phyloP scores from a whole-genome alignment of 2,888 invertebrate genomes.

The Helicoverpa assulta region DNA sequence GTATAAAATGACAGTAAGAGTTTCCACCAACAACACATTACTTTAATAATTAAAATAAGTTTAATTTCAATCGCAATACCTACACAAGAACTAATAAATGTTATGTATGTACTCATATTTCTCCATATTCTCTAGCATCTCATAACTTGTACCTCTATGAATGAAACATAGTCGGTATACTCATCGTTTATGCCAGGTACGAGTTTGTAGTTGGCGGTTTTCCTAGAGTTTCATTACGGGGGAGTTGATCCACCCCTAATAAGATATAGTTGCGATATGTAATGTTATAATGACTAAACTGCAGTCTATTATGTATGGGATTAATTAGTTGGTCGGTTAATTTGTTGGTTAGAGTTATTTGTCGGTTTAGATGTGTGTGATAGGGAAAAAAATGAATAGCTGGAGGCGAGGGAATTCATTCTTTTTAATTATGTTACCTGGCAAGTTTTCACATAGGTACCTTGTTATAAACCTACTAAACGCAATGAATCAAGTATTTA shows the following conservation, averaged over 20 bases:
- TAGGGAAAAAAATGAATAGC: too few relatives aligned
- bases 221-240: conserved; percentile 60
- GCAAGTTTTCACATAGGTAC: too few relatives aligned
- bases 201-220: conserved; percentile 63
- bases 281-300: conserved; percentile 52
- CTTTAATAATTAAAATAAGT: too few relatives aligned
- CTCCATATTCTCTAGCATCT: conserved; percentile 4
- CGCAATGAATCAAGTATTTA: too few relatives aligned
- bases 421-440: too few relatives aligned
- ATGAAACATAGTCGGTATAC: conserved; percentile 60
- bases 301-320: conserved; percentile 27
- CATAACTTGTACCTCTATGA: conserved; percentile 29
- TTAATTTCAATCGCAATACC: too few relatives aligned
- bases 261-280: conserved; percentile 51
- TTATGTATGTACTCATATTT: not conserved
- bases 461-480: too few relatives aligned
- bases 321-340: conserved; percentile 44
- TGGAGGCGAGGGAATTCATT: too few relatives aligned
- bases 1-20: too few relatives aligned
- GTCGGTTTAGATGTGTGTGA: not conserved
- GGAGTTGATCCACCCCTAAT: conserved; percentile 56
- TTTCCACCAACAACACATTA: too few relatives aligned
- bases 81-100: not conserved
- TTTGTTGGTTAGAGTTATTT: conserved; percentile 17
- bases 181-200: conserved; percentile 65